These are phyloP conservation scores for Drosophila jambulina DNA, from an alignment of 1,140 invertebrate genomes.

Conservation along the genomic window DNA sequence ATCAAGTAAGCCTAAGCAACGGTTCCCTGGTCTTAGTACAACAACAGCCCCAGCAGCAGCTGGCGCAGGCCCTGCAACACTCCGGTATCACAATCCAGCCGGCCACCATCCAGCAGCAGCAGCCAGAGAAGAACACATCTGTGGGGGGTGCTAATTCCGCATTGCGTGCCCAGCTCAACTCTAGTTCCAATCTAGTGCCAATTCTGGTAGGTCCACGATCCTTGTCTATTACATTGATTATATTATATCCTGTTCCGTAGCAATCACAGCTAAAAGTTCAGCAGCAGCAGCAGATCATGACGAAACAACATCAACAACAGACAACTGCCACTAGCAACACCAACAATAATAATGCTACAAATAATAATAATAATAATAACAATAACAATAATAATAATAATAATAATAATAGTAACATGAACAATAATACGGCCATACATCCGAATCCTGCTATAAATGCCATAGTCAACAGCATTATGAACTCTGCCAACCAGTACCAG, in stretches of 20 bases:
- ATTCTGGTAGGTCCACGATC: conserved; percentile 85
- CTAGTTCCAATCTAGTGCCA: conserved; percentile 85
- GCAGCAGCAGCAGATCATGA: conserved; percentile 68
- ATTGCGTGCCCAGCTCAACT: conserved; percentile 84
- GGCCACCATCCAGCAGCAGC: conserved; percentile 61
- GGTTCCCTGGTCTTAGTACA: conserved; percentile 86
- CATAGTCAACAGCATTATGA: conserved; percentile 91
- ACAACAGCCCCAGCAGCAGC: conserved; percentile 81
- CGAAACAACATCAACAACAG: conserved; percentile 62
- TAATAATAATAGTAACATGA: conserved; percentile 75
- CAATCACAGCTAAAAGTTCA: conserved; percentile 87
- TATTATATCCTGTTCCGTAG: conserved; percentile 64
- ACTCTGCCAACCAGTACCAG: conserved; percentile 91
- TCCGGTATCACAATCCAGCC: conserved; percentile 82
- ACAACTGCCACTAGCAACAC: conserved; percentile 53
- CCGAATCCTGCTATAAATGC: conserved; percentile 91
- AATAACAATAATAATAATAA: conserved; percentile 61
- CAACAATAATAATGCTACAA: conserved; percentile 48
- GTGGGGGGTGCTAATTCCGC: conserved; percentile 74
- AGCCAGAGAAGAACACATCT: conserved; percentile 61
- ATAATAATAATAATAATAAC: conserved; percentile 48
- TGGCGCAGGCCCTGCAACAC: conserved; percentile 68
- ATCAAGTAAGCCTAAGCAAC: conserved; percentile 85
- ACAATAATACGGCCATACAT: conserved; percentile 87
- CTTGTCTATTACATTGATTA: background rate